Evolutionary conservation across 35 echinoderm and acorn worm species (phyloP).

Genomic region (Lytechinus pictus): DNA sequence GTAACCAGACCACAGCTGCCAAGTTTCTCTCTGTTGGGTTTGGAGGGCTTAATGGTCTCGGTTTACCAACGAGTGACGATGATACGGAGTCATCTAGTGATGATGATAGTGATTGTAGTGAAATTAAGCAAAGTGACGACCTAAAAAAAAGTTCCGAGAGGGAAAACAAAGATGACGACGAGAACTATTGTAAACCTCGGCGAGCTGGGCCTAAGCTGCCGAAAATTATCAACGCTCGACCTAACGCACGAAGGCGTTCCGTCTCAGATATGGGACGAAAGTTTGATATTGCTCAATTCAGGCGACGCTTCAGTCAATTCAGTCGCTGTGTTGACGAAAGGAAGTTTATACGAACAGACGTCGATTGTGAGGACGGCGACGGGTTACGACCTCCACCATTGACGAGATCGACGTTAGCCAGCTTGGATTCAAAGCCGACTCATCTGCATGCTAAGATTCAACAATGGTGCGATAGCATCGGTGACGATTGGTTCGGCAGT

Average conservation of each 20-base stretch:
- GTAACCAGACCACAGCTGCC: neutral
- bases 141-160: neutral
- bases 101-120: neutral
- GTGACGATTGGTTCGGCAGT: neutral
- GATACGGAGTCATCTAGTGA: neutral
- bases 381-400: neutral
- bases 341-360: neutral
- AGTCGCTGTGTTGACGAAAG: neutral
- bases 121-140: neutral
- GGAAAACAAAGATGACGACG: slow-evolving; percentile 15
- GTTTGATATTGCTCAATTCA: slow-evolving; percentile 16
- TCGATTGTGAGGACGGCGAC: neutral
- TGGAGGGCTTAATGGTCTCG: neutral
- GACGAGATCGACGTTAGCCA: slow-evolving; percentile 18
- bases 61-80: neutral
- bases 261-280: neutral
- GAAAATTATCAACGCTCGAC: neutral
- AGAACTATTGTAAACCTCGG: neutral
- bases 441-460: neutral
- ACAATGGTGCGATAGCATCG: slow-evolving; percentile 37
- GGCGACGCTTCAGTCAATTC: neutral
- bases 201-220: neutral
- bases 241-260: neutral
- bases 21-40: neutral
- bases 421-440: neutral